Evolutionary conservation across 2,113 vertebrate genomes (phyloP).

Genomic region (Actenoides lindsayi): DNA sequence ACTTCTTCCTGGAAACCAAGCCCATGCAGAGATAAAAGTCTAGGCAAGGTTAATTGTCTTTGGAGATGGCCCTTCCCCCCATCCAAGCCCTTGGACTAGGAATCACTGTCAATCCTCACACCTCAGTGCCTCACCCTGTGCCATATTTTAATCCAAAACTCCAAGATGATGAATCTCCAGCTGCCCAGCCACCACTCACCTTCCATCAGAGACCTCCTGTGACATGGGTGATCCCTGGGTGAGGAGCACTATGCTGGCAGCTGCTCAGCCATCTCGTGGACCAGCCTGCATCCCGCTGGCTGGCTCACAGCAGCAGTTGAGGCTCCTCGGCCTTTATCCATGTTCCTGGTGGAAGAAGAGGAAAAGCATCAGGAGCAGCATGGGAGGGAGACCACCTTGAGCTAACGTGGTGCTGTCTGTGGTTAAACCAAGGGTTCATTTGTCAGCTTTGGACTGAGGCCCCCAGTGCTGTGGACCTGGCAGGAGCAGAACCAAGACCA

Average conservation of each 20-base stretch:
- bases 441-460: neutral
- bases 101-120: rapidly evolving
- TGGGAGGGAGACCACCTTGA: neutral
- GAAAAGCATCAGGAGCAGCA: neutral
- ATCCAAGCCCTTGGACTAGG: neutral
- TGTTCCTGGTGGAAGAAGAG: neutral
- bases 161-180: neutral
- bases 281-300: rapidly evolving
- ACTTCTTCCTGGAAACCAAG: neutral
- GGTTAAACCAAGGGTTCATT: neutral
- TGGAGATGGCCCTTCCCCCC: rapidly evolving
- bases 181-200: constrained; percentile 29
- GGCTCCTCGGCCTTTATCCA: neutral
- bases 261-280: neutral
- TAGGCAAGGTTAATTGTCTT: neutral
- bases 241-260: neutral
- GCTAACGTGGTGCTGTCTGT: neutral
- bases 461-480: rapidly evolving
- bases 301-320: neutral
- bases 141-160: neutral
- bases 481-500: neutral
- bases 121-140: too few species aligned
- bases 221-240: neutral
- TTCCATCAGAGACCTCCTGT: constrained; percentile 36
- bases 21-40: neutral